Evolutionary conservation across 2,888 invertebrate genomes (phyloP).

Genomic region (Ophioninae sp.): DNA sequence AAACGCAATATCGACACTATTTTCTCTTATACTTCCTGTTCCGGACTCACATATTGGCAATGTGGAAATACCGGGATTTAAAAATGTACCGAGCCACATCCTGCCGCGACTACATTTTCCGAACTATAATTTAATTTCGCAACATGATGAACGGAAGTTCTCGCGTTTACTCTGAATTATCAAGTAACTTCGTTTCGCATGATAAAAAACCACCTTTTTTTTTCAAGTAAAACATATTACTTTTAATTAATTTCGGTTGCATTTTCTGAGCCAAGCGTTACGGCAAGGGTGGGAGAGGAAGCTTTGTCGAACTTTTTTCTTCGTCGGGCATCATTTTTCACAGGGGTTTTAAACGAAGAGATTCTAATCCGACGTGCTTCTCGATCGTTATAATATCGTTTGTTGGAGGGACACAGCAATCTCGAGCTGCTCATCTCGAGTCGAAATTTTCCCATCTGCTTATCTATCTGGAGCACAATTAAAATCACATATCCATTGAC

Average conservation of each 20-base stretch:
- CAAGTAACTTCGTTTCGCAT: slow-evolving; percentile 2
- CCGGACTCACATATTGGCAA: not conserved
- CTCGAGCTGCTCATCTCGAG: slow-evolving; percentile 48
- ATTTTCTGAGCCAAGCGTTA: not conserved
- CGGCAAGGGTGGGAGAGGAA: not conserved
- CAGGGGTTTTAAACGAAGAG: not conserved
- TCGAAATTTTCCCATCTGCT: slow-evolving; percentile 60
- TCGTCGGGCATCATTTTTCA: not conserved
- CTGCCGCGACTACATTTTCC: not conserved
- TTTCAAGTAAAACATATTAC: not conserved
- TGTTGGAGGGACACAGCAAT: slow-evolving; percentile 40
- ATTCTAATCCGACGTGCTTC: slow-evolving; percentile 29
- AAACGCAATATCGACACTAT: not conserved
- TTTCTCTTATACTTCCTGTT: not conserved
- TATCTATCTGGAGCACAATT: slow-evolving; percentile 59
- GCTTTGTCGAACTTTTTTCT: not conserved
- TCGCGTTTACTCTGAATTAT: slow-evolving; percentile 24
- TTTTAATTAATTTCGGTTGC: slow-evolving; percentile 13
- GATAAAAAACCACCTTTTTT: not conserved
- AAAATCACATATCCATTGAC: slow-evolving; percentile 44
- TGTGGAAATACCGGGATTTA: not conserved
- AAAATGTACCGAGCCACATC: not conserved
- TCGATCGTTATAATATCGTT: slow-evolving; percentile 36
- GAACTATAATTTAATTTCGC: not conserved
- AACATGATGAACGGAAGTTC: not conserved